A percentile compares a stretch with the other conserved stretches of the same genome.
Evolutionary conservation across 2,797 vertebrate genomes (phyloP).

Genomic region (Bovichtus diacanthus): DNA sequence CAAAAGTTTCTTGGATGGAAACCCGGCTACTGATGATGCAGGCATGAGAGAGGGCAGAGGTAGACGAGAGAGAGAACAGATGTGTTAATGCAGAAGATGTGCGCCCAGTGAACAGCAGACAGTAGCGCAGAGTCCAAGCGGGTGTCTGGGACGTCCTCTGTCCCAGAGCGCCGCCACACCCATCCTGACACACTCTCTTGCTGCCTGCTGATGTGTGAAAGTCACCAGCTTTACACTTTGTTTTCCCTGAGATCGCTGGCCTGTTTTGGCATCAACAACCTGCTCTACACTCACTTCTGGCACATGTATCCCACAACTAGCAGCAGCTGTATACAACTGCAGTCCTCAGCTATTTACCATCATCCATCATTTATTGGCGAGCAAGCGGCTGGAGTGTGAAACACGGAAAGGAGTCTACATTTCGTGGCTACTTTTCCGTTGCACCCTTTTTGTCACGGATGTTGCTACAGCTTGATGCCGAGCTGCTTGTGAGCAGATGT

Average conservation of each 20-base stretch:
- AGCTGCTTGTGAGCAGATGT: too few relatives aligned
- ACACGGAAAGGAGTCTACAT: background rate
- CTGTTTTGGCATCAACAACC: background rate
- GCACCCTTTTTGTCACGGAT: background rate
- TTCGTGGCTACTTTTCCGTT: background rate
- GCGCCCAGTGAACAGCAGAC: constrained; percentile 45
- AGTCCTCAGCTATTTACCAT: background rate
- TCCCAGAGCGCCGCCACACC: constrained; percentile 7
- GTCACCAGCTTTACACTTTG: background rate
- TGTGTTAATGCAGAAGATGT: constrained; percentile 30
- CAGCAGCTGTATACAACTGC: background rate
- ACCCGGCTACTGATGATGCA: constrained; percentile 37
- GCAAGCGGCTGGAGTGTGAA: background rate
- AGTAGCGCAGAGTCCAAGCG: constrained; percentile 37
- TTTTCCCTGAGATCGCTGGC: background rate
- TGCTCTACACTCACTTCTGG: background rate
- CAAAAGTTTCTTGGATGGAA: constrained; percentile 61
- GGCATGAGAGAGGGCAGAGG: constrained; percentile 40
- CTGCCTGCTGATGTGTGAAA: background rate
- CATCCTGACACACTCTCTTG: background rate
- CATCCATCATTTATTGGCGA: background rate
- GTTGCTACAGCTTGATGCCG: background rate
- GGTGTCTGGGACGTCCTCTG: constrained; percentile 25
- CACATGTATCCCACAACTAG: constrained; percentile 7
- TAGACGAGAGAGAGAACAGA: constrained; percentile 23